phyloP scores from a whole-genome alignment of 1,140 invertebrate genomes.

The Conus betulinus region DNA sequence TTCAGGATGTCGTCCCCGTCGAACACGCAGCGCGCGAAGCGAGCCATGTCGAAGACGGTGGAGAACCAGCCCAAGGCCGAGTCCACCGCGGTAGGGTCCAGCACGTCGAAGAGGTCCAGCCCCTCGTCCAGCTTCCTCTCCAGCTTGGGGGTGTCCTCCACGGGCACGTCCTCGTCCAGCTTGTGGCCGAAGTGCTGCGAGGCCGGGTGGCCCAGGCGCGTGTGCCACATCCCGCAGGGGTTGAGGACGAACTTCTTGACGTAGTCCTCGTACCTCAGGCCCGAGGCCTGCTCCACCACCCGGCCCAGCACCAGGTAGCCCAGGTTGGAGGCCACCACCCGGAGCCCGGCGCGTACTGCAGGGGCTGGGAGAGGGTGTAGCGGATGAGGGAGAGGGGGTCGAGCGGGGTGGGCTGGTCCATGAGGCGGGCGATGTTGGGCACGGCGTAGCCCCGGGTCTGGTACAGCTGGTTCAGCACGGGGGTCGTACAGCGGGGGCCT shows the following conservation, averaged over 20 bases:
- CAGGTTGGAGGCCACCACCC: slow-evolving; percentile 71
- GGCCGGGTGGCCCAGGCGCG: slow-evolving; percentile 48
- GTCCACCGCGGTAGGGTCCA: slow-evolving; percentile 57
- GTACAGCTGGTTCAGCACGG: slow-evolving; percentile 62
- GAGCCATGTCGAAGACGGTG: slow-evolving; percentile 66
- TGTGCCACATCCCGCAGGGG: slow-evolving; percentile 73
- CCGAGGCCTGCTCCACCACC: slow-evolving; percentile 67
- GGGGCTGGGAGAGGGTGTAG: slow-evolving; percentile 61
- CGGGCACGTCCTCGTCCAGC: slow-evolving; percentile 33
- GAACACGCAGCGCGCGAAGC: slow-evolving; percentile 59
- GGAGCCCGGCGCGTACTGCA: slow-evolving; percentile 67
- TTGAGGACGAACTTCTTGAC: slow-evolving; percentile 64
- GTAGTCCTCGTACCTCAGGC: slow-evolving; percentile 65
- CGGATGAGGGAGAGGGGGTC: slow-evolving; percentile 55
- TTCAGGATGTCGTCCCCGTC: slow-evolving; percentile 51
- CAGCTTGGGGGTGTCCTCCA: neutral
- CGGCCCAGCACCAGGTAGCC: slow-evolving; percentile 73
- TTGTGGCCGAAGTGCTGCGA: neutral
- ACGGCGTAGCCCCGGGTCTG: slow-evolving; percentile 50
- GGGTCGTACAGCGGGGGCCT: slow-evolving; percentile 63
- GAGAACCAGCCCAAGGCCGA: slow-evolving; percentile 69
- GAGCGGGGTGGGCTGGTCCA: slow-evolving; percentile 48
- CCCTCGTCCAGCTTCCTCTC: neutral
- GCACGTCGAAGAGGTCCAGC: slow-evolving; percentile 47
- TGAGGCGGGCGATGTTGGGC: slow-evolving; percentile 59